Evolutionary conservation across 2,113 vertebrate species (phyloP), one percentile per base, ranked within the genome.

Genomic region (Marmota flaviventris): DNA sequence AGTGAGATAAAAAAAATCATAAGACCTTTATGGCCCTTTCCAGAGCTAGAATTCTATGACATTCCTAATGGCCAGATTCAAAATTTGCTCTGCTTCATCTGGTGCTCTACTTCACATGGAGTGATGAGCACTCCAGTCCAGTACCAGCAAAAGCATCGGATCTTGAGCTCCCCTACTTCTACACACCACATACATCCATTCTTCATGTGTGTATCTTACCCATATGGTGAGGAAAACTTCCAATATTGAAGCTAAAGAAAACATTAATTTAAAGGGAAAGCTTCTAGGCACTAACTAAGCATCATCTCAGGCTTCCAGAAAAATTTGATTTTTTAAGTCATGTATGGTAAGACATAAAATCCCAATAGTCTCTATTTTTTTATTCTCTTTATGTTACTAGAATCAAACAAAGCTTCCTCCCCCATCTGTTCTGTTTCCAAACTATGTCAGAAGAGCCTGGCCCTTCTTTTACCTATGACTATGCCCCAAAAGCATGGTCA

Each of bases 291-390:
- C 10, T 45, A n/a, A 72, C 14, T 78, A 83, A 75, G 39, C 34
- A 58, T 39, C 48, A 72, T 63, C 29, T 82, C 45, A 69, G 39
- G 67, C 25, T 69, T 53, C 39, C 51, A 82, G 8, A 81, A 48
- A 96, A 94, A 94, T 34, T 4, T 29, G 3, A 70, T 82, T 89
- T 85, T 93, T 58, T 61, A 75, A 78, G 56, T 34, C 27, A 51
- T 17, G 53, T 48, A 37, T 84, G 0, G 48, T 25, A 56, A 70
- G 12, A 77, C 0, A 34, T 48, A 85, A 58, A 53, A 91, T 22
- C 29, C 58, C 45, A 73, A 9, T 12, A 53, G 27, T 11, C 39
- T 97, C 48, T 42, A 53, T 4, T 8, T 48, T 48, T 11, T 69
- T 32, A 51, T 51, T 13, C 4, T 1, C 1, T 12, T 42, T 17